phyloP scores from a whole-genome alignment of 2,113 vertebrate genomes.

The Tringa solitaria region DNA sequence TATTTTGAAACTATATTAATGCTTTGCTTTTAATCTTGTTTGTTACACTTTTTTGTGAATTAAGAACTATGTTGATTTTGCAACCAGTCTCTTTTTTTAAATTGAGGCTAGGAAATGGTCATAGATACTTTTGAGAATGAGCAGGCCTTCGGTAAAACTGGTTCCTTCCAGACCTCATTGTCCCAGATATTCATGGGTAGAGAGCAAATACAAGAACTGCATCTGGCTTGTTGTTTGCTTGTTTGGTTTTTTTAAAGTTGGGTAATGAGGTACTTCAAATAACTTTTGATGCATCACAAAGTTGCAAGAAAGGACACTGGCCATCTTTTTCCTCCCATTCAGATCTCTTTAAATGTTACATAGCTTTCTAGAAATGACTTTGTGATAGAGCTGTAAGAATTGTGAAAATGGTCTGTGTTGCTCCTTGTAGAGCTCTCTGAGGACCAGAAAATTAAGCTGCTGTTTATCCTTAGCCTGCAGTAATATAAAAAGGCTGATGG shows the following conservation, averaged over 20 bases:
- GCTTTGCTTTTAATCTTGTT: neutral
- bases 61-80: neutral
- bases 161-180: neutral
- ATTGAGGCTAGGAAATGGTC: neutral
- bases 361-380: neutral
- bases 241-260: neutral
- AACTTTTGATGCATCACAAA: neutral
- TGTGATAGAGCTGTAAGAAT: neutral
- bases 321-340: neutral
- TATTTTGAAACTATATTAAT: neutral
- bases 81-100: neutral
- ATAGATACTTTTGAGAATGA: neutral
- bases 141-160: neutral
- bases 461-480: neutral
- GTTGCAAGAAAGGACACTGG: neutral
- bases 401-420: neutral
- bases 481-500: neutral
- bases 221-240: neutral
- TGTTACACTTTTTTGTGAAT: neutral
- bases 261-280: neutral
- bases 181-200: neutral
- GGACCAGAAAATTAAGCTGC: neutral
- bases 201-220: neutral
- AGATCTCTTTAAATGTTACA: neutral
- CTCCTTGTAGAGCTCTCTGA: neutral